phyloP scores from a whole-genome alignment of 2,888 invertebrate species.

The Hedychridium roseum region DNA sequence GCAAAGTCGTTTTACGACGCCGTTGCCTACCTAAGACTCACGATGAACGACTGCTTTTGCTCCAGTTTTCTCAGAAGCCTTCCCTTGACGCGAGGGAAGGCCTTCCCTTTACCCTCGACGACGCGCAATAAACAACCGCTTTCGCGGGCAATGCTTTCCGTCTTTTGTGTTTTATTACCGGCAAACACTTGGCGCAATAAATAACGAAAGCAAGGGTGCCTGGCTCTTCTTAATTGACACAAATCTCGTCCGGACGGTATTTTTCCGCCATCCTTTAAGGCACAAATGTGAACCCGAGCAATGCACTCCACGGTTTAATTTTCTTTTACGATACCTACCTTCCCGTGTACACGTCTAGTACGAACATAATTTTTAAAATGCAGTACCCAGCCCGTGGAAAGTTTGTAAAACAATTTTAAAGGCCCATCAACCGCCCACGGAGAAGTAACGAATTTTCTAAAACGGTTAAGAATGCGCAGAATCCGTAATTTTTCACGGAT shows the following conservation, averaged over 20 bases:
- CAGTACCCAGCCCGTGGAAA: too few species aligned
- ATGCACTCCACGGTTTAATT: background rate
- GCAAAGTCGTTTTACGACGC: too few species aligned
- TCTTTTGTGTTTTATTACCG: background rate
- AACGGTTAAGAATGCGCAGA: too few species aligned
- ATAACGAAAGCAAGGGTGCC: background rate
- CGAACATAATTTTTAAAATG: too few species aligned
- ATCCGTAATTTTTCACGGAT: too few species aligned
- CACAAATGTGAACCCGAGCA: background rate
- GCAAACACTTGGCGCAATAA: background rate
- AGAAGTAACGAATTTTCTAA: too few species aligned
- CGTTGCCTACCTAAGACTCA: too few species aligned
- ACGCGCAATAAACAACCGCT: background rate
- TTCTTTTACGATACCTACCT: background rate
- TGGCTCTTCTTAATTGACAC: background rate
- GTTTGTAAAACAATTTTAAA: too few species aligned
- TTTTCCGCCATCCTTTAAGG: background rate
- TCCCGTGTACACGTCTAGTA: background rate
- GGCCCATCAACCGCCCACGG: too few species aligned
- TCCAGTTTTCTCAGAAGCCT: slow-evolving; percentile 1
- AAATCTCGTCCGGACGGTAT: background rate
- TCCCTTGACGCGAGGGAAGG: background rate
- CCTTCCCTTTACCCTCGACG: background rate
- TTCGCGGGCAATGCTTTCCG: background rate
- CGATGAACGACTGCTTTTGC: too few species aligned